Base-by-base conservation (phyloP, 37 sponge, comb jelly and placozoan genomes). In the Dysidea cf. avara region DNA sequence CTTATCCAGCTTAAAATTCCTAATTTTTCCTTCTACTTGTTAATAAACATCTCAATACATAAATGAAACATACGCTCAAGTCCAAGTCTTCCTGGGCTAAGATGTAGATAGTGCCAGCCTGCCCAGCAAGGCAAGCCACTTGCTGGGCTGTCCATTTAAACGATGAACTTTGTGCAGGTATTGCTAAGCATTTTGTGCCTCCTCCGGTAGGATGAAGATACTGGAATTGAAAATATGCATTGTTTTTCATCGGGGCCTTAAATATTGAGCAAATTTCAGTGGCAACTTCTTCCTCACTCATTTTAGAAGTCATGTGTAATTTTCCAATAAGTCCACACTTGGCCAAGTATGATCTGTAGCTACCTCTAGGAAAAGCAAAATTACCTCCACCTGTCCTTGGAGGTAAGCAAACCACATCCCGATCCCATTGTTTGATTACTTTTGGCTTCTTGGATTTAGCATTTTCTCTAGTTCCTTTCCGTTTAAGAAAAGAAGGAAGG, bases 121-220 rank as follows among this genome's bases (percentile, higher is more conserved):
- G n/a, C n/a, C n/a, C n/a, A n/a, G n/a, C n/a, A n/a, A n/a, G n/a
- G n/a, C n/a, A n/a, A n/a, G 52, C 56, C 18, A 82, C 75, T 53
- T 74, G 50, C 36, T 67, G 24, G 4, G 68, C 61, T 7, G 74
- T 82, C 75, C 67, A 74, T 2, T 22, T 18, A 40, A 82, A 73
- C 9, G 62, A 68, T 39, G 75, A 43, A 2, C 57, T 56, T 25
- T 66, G 43, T 47, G 68, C 56, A 25, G 83, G 83, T 9, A 56
- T 38, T 16, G 68, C 36, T 53, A 81, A 39, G 17, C 57, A 36
- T 29, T 68, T 72, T 2, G 22, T 39, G 0, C 82, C 82, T 25
- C 56, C 49, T 25, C 82, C 82, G 1, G 56, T 50, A 22, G 83
- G 12, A 50, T 74, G 83, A 5, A 82, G 67, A 35, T 61, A 82